Conservation (phyloP, 2,888 invertebrate species). For the Timema cristinae region DNA sequence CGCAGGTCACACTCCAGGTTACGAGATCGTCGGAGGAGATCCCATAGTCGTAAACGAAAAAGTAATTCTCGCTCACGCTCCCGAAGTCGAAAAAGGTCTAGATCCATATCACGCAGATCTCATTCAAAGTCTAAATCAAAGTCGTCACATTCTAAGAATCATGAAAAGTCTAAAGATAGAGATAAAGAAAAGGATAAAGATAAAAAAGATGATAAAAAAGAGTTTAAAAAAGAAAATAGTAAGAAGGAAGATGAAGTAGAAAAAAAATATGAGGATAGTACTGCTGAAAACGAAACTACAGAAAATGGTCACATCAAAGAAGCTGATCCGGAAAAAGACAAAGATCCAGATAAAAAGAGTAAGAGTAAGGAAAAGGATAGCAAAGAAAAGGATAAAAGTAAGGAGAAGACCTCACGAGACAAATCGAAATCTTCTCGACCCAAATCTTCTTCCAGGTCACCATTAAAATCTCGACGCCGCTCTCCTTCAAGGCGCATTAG, state of each 20-base stretch:
- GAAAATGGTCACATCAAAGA: conserved; percentile 24
- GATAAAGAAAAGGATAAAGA: conserved; percentile 35
- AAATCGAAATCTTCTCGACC: conserved; percentile 29
- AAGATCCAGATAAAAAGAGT: conserved; percentile 24
- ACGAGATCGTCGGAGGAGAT: conserved; percentile 45
- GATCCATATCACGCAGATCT: conserved; percentile 40
- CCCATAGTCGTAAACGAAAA: conserved; percentile 34
- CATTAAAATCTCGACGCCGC: conserved; percentile 29
- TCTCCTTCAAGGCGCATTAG: conserved; percentile 27
- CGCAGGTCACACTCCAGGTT: conserved; percentile 56
- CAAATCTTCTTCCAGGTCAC: conserved; percentile 30
- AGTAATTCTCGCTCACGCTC: conserved; percentile 32
- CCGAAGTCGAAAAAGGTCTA: conserved; percentile 38
- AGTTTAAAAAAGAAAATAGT: conserved; percentile 29
- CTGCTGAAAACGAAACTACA: conserved; percentile 21
- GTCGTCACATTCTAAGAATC: conserved; percentile 44
- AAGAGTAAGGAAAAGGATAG: conserved; percentile 15
- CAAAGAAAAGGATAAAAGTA: conserved; percentile 24
- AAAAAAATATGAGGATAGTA: conserved; percentile 21
- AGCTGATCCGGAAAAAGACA: conserved; percentile 23
- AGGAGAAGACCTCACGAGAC: conserved; percentile 25
- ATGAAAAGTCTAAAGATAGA: conserved; percentile 42
- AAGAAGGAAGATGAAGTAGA: conserved; percentile 34
- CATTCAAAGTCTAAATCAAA: conserved; percentile 48
- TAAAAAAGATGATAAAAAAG: conserved; percentile 27